These are phyloP conservation scores for Tetragonula carbonaria DNA, from an alignment of 2,888 invertebrate genomes.

Conservation along the genomic window DNA sequence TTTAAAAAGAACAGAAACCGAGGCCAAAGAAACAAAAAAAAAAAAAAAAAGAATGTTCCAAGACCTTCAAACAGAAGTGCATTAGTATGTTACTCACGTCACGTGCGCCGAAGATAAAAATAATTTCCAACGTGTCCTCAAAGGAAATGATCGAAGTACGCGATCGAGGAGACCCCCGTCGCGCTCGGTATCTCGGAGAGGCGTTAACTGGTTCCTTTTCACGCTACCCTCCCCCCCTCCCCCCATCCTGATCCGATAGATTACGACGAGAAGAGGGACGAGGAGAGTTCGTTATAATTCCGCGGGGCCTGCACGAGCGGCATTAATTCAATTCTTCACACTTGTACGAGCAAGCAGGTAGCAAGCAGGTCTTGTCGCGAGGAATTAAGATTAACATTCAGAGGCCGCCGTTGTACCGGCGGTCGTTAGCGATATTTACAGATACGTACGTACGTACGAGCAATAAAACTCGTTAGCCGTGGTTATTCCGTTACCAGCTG, in stretches of 20 bases:
- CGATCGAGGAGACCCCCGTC: not conserved
- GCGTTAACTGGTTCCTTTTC: constrained; percentile 11
- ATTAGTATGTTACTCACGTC: too few species aligned
- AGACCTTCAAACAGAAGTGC: too few species aligned
- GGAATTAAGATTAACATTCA: constrained; percentile 74
- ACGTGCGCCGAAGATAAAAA: too few species aligned
- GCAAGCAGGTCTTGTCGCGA: constrained; percentile 68
- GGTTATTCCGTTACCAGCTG: constrained; percentile 66
- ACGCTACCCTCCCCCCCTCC: not conserved
- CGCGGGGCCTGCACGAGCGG: constrained; percentile 51
- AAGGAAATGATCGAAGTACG: not conserved
- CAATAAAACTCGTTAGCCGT: constrained; percentile 71
- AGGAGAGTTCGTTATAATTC: constrained; percentile 56
- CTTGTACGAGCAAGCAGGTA: constrained; percentile 67
- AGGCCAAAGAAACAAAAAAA: too few species aligned
- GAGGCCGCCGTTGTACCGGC: constrained; percentile 61
- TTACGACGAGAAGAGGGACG: constrained; percentile 17
- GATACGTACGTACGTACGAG: constrained; percentile 59
- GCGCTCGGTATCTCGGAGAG: not conserved
- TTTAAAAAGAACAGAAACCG: too few species aligned
- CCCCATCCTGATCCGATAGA: constrained; percentile 7
- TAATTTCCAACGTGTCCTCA: not conserved
- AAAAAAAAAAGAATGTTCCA: too few species aligned
- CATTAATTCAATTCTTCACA: constrained; percentile 71
- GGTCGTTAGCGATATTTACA: constrained; percentile 74